Evolutionary conservation across 2,797 vertebrate genomes (phyloP).

Genomic region (Dendrocincla tyrannina): DNA sequence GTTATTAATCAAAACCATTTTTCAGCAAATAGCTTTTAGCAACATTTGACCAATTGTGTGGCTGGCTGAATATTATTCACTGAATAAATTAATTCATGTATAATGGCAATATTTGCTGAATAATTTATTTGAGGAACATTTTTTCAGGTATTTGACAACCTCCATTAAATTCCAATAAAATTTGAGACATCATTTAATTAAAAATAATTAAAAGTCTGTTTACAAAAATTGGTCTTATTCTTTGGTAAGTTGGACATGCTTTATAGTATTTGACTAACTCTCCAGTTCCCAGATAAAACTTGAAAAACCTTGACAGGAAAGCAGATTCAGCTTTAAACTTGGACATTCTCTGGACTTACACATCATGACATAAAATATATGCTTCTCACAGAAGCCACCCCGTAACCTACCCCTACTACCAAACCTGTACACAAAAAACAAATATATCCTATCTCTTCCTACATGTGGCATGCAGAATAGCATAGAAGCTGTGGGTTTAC

Average conservation of each 20-base stretch:
- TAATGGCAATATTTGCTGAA: slow-evolving; percentile 28
- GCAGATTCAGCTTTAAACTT: not conserved
- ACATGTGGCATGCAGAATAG: not conserved
- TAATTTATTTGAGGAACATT: slow-evolving; percentile 37
- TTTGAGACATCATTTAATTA: not conserved
- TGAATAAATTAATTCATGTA: slow-evolving; percentile 29
- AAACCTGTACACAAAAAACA: not conserved
- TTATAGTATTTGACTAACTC: slow-evolving; percentile 3
- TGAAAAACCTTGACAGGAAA: not conserved
- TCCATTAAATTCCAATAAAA: slow-evolving; percentile 31
- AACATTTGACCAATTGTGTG: slow-evolving; percentile 18
- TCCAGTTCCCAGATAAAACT: not conserved
- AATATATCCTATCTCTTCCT: not conserved
- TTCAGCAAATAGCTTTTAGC: slow-evolving; percentile 10
- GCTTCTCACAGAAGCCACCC: not conserved
- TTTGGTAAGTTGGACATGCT: not conserved
- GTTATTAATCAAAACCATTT: not conserved
- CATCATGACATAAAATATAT: not conserved
- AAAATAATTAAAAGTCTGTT: slow-evolving; percentile 26
- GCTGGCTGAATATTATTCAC: not conserved
- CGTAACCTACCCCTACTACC: not conserved
- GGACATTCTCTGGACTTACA: not conserved
- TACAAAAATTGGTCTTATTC: slow-evolving; percentile 16
- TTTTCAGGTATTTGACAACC: slow-evolving; percentile 21
- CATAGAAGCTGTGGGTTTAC: not conserved